Conservation (phyloP, 1,140 invertebrate genomes). For the Sweltsa coloradensis region DNA sequence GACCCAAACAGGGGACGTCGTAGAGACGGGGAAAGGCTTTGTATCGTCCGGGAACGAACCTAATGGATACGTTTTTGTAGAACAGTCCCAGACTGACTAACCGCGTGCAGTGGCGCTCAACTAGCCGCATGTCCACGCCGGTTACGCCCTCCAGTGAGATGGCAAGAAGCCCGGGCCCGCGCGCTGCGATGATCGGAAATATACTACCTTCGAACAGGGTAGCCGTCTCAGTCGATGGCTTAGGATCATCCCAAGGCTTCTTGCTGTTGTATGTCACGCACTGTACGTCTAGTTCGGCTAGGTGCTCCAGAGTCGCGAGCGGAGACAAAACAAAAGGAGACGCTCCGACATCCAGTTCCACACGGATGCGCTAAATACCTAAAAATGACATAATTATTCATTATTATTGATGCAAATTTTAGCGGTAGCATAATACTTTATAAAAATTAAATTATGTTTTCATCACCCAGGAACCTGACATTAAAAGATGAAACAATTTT, state of each 20-base stretch:
- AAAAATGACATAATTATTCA: no score
- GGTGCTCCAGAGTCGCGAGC: slow-evolving; percentile 3
- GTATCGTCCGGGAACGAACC: slow-evolving; percentile 9
- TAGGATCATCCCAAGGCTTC: slow-evolving; percentile 6
- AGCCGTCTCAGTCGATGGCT: background rate
- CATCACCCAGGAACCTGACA: no score
- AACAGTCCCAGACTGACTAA: slow-evolving; percentile 11
- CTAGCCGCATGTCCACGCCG: slow-evolving; percentile 8
- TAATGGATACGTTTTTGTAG: slow-evolving; percentile 13
- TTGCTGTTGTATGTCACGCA: slow-evolving; percentile 7
- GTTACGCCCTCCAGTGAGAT: slow-evolving; percentile 12
- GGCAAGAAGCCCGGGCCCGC: slow-evolving; percentile 8
- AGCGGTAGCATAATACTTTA: no score
- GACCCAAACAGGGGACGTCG: slow-evolving; percentile 13
- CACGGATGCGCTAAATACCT: slow-evolving; percentile 11
- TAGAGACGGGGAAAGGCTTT: slow-evolving; percentile 1
- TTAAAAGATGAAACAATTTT: no score
- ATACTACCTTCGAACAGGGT: slow-evolving; percentile 11
- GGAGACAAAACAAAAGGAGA: slow-evolving; percentile 9
- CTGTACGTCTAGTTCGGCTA: slow-evolving; percentile 13
- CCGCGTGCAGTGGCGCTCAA: slow-evolving; percentile 8
- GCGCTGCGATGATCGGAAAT: slow-evolving; percentile 7
- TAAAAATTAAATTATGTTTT: no score
- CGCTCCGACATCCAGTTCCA: slow-evolving; percentile 14
- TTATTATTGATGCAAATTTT: no score